Base-by-base conservation (phyloP, 1,140 invertebrate genomes). In the Euwallacea fornicatus region DNA sequence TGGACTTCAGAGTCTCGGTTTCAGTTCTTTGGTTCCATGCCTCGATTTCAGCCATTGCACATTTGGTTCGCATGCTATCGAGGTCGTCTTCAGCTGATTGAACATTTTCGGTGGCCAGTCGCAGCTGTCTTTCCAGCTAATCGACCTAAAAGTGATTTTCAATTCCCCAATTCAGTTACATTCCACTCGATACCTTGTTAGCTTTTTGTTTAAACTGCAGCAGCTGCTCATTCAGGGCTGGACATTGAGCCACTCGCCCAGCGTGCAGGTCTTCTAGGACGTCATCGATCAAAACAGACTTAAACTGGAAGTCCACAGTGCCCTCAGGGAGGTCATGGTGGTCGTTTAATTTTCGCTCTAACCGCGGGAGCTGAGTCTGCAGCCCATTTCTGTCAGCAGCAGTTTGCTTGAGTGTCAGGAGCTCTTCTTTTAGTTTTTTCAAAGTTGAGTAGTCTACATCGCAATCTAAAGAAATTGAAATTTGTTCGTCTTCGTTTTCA, bases 1-100 rank as follows among this genome's bases (percentile, higher is more conserved):
- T 69, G 16, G 68, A 76, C 6, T 58, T 64, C 42, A 71, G 47
- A 6, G 69, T 76, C 50, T 76, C 76, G 10, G 56, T 61, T 63
- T 73, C 66, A 9, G 70, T 58, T 16, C 74, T 75, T 16, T 72
- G 56, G 53, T 74, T 69, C 15, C 69, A 43, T 4, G 54, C 21
- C 21, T 73, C 50, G 56, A 69, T 69, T 74, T 75, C 72, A 13
- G 73, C 62, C 47, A 66, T 42, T 6, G 71, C 54, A 42, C 71
- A 73, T 62, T 72, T 74, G 33, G 69, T 61, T 43, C 74, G 55
- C 59, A 78, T 56, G 21, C 71, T 67, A 43, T 78, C 76, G 7
- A 75, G 63, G 71, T 76, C 74, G 61, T 78, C 74, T 56, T 79
- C 78, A 13, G 66, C 72, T 21, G 16, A 33, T 59, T 75, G 73